Base-by-base conservation (phyloP, 2,797 vertebrate species). In the Paedocypris micromegethes region DNA sequence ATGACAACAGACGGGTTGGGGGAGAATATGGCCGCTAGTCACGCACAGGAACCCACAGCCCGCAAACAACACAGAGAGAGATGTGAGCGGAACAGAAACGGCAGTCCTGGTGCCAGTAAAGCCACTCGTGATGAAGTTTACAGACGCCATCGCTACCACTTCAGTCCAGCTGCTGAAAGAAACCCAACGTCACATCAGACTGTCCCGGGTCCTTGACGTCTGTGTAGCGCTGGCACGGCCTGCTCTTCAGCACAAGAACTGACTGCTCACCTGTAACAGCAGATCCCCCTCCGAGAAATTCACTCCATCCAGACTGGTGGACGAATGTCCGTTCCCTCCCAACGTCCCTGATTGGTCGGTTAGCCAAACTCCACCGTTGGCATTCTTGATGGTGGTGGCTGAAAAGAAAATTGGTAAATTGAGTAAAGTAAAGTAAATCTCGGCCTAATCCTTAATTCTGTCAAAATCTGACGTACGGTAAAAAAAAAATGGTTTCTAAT, bases 211-310 rank as follows among this genome's bases (percentile, higher is more conserved):
- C 23, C 23, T 23, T 23, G 23, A 23, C 23, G 23, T 23, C 23
- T 23, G 23, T 23, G 23, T 23, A 23, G 23, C 23, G 23, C 23
- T 23, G 23, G 1, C 23, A 23, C 23, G 23, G 23, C 23, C 23
- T 23, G 23, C n/a, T n/a, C n/a, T n/a, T n/a, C n/a, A n/a, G n/a
- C n/a, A n/a, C n/a, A n/a, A n/a, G n/a, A n/a, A n/a, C n/a, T n/a
- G n/a, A n/a, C n/a, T n/a, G n/a, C 23, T 66, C 59, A 82, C 89
- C 84, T 90, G 86, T 6, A 90, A 87, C 71, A 91, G 80, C 61
- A 90, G 77, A 6, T 88, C 85, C 5, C 87, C 87, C 78, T 91
- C 90, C 0, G 82, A 84, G 77, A 90, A 88, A 77, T 4, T 78
- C 72, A 89, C 85, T 1, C 88, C 87, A 1, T 90, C 87, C 9